Percentiles rank a stretch among this genome's conserved stretches.
Evolutionary conservation across 1,140 invertebrate genomes (phyloP).

Genomic region (Semibalanus balanoides): DNA sequence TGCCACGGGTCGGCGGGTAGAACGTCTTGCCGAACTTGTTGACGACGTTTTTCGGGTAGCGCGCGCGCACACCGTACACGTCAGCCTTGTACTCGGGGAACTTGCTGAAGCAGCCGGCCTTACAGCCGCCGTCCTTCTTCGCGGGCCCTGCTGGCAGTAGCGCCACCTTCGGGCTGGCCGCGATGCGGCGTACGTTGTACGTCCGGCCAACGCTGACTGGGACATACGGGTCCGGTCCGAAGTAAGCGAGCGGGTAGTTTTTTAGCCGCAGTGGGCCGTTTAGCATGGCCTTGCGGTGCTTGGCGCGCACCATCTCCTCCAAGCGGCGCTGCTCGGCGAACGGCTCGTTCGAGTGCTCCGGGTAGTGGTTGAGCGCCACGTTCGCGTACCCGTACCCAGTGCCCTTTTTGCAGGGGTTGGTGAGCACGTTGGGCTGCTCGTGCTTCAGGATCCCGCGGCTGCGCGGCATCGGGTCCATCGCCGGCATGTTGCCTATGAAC

Average conservation of each 20-base stretch:
- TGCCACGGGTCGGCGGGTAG: neutral
- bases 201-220: neutral
- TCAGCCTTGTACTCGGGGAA: neutral
- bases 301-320: neutral
- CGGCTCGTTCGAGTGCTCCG: neutral
- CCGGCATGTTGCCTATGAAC: neutral
- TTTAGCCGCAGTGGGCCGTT: neutral
- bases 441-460: neutral
- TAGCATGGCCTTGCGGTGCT: neutral
- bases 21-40: neutral
- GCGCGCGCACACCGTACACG: neutral
- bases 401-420: neutral
- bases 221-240: neutral
- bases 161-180: neutral
- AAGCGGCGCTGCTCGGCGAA: neutral
- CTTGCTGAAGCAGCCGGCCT: neutral
- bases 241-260: neutral
- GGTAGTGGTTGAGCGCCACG: neutral
- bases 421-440: neutral
- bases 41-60: neutral
- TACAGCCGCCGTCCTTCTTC: neutral
- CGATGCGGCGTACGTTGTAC: neutral
- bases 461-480: neutral
- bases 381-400: neutral
- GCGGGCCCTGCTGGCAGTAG: neutral